These are phyloP conservation scores for Epinephelus awoara DNA, from an alignment of 2,797 vertebrate genomes.

Conservation along the genomic window DNA sequence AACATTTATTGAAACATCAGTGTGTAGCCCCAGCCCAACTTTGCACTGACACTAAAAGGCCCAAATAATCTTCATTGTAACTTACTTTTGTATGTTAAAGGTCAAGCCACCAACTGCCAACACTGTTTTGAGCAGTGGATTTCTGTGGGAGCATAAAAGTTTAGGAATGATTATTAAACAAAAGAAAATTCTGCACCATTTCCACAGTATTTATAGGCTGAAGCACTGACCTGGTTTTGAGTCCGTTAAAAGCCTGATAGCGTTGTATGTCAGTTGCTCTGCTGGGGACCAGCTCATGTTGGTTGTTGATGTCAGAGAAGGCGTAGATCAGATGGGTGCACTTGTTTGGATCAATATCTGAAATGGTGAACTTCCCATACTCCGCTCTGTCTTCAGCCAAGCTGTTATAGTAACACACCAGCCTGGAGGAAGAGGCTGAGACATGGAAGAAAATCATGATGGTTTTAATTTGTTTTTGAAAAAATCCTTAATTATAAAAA, in stretches of 20 bases:
- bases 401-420: slow-evolving; percentile 87
- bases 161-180: neutral
- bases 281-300: slow-evolving; percentile 73
- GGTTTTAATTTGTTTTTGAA: neutral
- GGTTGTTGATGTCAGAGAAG: slow-evolving; percentile 77
- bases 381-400: slow-evolving; percentile 73
- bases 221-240: slow-evolving; percentile 79
- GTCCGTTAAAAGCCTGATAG: slow-evolving; percentile 77
- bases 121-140: slow-evolving; percentile 82
- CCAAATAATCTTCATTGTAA: neutral
- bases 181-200: neutral
- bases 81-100: slow-evolving; percentile 82
- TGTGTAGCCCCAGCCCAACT: too few relatives aligned
- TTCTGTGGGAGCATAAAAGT: slow-evolving; percentile 70
- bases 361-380: slow-evolving; percentile 68
- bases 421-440: slow-evolving; percentile 75
- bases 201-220: neutral
- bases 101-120: slow-evolving; percentile 85
- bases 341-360: slow-evolving; percentile 81
- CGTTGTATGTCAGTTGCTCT: slow-evolving; percentile 69
- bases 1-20: too few relatives aligned
- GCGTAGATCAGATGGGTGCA: slow-evolving; percentile 88
- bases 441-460: neutral
- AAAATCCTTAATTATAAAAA: neutral
- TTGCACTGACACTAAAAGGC: neutral